A percentile compares a stretch with the other conserved stretches of the same genome.
Conservation (phyloP, 2,888 invertebrate species). For the Cheilosia soror region DNA sequence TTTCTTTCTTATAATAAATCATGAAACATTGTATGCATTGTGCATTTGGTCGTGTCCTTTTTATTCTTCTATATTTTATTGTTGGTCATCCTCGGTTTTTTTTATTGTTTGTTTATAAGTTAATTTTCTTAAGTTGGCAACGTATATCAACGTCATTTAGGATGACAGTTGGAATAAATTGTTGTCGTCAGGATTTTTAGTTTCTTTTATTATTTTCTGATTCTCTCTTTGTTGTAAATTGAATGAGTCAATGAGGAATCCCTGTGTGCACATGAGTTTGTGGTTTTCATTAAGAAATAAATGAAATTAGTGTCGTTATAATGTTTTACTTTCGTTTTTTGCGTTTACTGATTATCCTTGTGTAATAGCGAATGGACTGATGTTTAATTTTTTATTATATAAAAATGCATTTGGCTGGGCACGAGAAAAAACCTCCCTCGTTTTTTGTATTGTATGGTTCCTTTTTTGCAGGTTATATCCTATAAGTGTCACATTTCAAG, state of each 20-base stretch:
- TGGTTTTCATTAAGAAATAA: constrained; percentile 27
- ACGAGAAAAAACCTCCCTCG: constrained; percentile 51
- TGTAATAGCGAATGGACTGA: constrained; percentile 56
- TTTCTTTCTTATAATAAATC: constrained; percentile 8
- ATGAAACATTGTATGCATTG: constrained; percentile 59
- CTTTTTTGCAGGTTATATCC: constrained; percentile 61
- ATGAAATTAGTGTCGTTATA: constrained; percentile 49
- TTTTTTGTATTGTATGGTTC: constrained; percentile 47
- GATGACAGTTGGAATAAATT: constrained; percentile 60
- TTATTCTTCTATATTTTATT: constrained; percentile 9
- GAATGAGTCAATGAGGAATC: constrained; percentile 60
- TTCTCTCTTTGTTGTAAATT: constrained; percentile 49
- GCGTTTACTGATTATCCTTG: constrained; percentile 54
- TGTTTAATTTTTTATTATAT: constrained; percentile 34
- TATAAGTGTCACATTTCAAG: constrained; percentile 44
- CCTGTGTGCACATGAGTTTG: constrained; percentile 67
- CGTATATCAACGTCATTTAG: constrained; percentile 56
- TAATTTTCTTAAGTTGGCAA: constrained; percentile 61
- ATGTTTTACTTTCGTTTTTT: constrained; percentile 20
- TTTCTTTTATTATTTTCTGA: not conserved
- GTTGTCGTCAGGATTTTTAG: constrained; percentile 42
- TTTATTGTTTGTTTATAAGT: constrained; percentile 40
- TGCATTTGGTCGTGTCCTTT: constrained; percentile 59
- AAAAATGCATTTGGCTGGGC: constrained; percentile 67
- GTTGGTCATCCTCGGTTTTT: constrained; percentile 20